Conservation (phyloP, 2,113 vertebrate species). For the Chaenogobius annularis region DNA sequence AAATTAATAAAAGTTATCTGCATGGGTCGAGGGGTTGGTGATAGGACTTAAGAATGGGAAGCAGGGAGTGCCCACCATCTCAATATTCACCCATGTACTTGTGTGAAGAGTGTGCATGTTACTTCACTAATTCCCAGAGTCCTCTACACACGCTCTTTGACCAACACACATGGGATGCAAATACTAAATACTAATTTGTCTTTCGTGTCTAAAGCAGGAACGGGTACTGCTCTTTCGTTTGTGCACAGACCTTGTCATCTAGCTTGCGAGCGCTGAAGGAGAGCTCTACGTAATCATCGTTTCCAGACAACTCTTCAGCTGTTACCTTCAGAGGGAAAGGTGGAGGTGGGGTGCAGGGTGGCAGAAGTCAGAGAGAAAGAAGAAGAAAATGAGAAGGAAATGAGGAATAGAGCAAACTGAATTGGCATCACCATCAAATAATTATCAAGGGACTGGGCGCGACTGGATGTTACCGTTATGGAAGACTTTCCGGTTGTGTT, state of each 20-base stretch:
- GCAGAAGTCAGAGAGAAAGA: neutral
- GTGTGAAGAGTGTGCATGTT: slow-evolving; percentile 37
- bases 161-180: slow-evolving; percentile 10
- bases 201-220: slow-evolving; percentile 15
- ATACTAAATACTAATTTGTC: slow-evolving; percentile 18
- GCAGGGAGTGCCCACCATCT: slow-evolving; percentile 41
- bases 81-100: slow-evolving; percentile 43
- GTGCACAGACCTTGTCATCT: slow-evolving; percentile 90
- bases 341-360: slow-evolving; percentile 35
- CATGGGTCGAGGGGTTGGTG: slow-evolving; percentile 21
- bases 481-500: slow-evolving; percentile 96
- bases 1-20: slow-evolving; percentile 71
- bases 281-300: slow-evolving; percentile 96
- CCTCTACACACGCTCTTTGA: slow-evolving; percentile 16
- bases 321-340: slow-evolving; percentile 82
- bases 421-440: slow-evolving; percentile 50
- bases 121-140: slow-evolving; percentile 32
- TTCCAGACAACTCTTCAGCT: slow-evolving; percentile 95
- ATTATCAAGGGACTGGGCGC: slow-evolving; percentile 42
- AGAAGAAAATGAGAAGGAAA: slow-evolving; percentile 35
- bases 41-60: slow-evolving; percentile 35
- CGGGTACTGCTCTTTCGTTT: neutral
- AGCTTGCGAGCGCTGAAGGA: slow-evolving; percentile 97
- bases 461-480: slow-evolving; percentile 83
- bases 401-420: slow-evolving; percentile 44